Base-by-base conservation (phyloP, 1,140 invertebrate species). In the Melitaea cinxia region DNA sequence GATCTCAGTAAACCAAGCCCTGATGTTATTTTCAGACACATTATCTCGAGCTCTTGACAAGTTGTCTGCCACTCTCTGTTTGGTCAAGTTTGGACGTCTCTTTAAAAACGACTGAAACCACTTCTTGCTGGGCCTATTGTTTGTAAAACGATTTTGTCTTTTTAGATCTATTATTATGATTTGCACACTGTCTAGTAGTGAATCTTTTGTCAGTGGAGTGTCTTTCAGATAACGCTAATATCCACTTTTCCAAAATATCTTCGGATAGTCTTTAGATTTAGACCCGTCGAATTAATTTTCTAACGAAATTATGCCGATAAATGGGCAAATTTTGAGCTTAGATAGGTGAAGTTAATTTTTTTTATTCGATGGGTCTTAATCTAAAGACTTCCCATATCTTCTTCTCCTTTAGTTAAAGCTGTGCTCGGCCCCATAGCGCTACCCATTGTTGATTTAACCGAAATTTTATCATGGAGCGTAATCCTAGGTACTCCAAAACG, bases 31-130 rank as follows among this genome's bases (percentile, higher is more conserved):
- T 50, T 50, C 19, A 50, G 26, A 55, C 3, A 69, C 42, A 59
- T 24, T 28, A 55, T 80, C 77, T 65, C 85, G 55, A 17, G 67
- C 72, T 58, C 68, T 84, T 5, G 73, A 76, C 14, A 91, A 65
- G 42, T 80, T 72, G 77, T 89, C 70, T 17, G 82, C 59, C 45
- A n/a, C n/a, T n/a, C 72, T 76, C 63, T 64, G 78, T 49, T 73
- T 14, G 2, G 55, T 9, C 24, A 89, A 71, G 56, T 70, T 52
- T 5, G 75, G 77, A 70, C 87, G 77, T 21, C 78, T 68, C 68
- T 80, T 78, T 17, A 88, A 14, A 73, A 88, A 88, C 5, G 77
- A 68, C 4, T 68, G 14, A 37, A 77, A 74, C 85, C 84, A 88
- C 68, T 84, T 85, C 6, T 67, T 63, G 5, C 82, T 76, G 30